Conservation (phyloP, 2,797 vertebrate genomes). For the Myoxocephalus aenaeus region DNA sequence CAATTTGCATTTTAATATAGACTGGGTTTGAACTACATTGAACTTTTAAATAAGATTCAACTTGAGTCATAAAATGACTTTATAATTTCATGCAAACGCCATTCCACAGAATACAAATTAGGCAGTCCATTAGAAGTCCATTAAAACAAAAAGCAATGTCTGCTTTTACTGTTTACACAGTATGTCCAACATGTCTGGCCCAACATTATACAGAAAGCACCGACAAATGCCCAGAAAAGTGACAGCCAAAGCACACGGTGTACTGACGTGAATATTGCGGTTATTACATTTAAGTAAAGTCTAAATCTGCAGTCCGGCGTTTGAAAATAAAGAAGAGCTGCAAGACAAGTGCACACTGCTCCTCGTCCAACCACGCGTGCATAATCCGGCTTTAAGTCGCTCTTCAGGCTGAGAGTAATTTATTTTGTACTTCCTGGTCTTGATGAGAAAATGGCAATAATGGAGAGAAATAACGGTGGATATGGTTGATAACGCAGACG, state of each 20-base stretch:
- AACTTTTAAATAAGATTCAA: conserved; percentile 12
- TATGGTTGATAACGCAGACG: conserved; percentile 42
- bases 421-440: conserved; percentile 64
- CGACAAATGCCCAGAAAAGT: conserved; percentile 1
- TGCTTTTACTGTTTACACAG: background rate
- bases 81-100: background rate
- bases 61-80: background rate
- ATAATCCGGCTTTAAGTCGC: conserved; percentile 77
- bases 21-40: conserved; percentile 5
- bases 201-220: background rate
- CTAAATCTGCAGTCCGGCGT: conserved; percentile 40
- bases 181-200: background rate
- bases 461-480: conserved; percentile 45
- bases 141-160: background rate
- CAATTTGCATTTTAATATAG: conserved; percentile 1
- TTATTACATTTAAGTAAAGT: conserved; percentile 29
- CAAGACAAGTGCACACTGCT: conserved; percentile 19
- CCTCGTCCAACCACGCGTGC: conserved; percentile 52
- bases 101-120: background rate
- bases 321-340: conserved; percentile 35
- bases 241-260: background rate
- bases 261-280: conserved; percentile 4
- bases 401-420: conserved; percentile 54
- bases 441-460: conserved; percentile 67
- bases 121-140: background rate